phyloP scores from a whole-genome alignment of 2,797 vertebrate species.

The Zenarchopterus dispar region DNA sequence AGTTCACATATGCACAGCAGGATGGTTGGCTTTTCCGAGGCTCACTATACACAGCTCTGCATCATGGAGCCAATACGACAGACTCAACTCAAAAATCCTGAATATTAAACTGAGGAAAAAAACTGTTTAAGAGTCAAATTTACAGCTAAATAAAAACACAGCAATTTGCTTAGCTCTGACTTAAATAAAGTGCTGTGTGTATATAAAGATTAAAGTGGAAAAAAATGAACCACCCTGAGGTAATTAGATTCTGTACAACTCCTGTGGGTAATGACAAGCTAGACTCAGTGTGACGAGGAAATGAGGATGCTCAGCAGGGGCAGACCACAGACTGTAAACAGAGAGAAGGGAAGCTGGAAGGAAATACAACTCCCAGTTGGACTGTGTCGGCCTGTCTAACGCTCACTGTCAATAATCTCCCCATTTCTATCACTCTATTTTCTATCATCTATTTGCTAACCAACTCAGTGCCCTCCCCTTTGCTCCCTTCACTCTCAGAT shows the following conservation, averaged over 20 bases:
- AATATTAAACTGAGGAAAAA: not conserved
- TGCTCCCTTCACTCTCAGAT: constrained; percentile 44
- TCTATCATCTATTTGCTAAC: constrained; percentile 31
- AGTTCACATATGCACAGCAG: too few species aligned
- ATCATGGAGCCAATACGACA: too few species aligned
- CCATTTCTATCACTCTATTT: constrained; percentile 25
- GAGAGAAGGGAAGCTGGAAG: constrained; percentile 33
- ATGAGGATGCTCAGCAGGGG: constrained; percentile 44
- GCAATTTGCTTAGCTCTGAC: not conserved
- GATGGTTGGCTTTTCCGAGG: too few species aligned
- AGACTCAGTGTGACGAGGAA: constrained; percentile 36
- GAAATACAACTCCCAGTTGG: constrained; percentile 30
- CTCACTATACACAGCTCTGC: too few species aligned
- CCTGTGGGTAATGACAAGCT: constrained; percentile 47
- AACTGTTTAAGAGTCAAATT: not conserved
- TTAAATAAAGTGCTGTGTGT: constrained; percentile 37
- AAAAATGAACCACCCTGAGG: constrained; percentile 52
- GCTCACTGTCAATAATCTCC: constrained; percentile 38
- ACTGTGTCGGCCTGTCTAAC: constrained; percentile 20
- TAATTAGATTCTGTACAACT: constrained; percentile 52
- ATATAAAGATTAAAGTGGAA: constrained; percentile 30
- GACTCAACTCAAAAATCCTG: too few species aligned
- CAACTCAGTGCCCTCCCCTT: constrained; percentile 25
- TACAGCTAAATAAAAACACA: not conserved
- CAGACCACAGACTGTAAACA: constrained; percentile 23